A percentile compares a stretch with the other conserved stretches of the same genome.
Conservation (phyloP, 2,888 invertebrate species). For the Melinaea menophilus region DNA sequence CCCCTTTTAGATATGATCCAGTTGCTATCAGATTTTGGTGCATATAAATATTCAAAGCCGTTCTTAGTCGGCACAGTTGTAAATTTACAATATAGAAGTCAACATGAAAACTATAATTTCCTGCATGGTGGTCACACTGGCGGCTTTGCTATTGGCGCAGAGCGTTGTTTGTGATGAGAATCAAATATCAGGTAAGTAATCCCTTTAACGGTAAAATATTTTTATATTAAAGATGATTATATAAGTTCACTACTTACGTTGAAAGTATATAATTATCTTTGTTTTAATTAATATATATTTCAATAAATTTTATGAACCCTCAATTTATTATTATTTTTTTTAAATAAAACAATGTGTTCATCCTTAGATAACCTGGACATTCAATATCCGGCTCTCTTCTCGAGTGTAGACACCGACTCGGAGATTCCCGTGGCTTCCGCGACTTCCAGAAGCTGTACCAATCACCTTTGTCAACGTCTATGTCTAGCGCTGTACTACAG, state of each 20-base stretch:
- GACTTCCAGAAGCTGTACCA: constrained; percentile 13
- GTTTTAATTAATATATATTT: too few species aligned
- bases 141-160: constrained; percentile 7
- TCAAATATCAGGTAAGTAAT: constrained; percentile 5
- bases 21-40: constrained; percentile 1
- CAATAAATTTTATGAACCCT: too few species aligned
- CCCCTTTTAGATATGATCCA: too few species aligned
- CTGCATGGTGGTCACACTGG: constrained; percentile 5
- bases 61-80: background rate
- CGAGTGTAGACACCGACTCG: background rate
- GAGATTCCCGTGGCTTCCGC: background rate
- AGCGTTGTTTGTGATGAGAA: constrained; percentile 10
- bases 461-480: constrained; percentile 13
- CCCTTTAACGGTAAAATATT: too few species aligned
- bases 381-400: too few species aligned
- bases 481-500: constrained; percentile 16
- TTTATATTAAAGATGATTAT: too few species aligned
- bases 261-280: too few species aligned
- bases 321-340: too few species aligned
- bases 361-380: background rate
- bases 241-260: too few species aligned
- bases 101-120: constrained; percentile 12
- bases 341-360: background rate
- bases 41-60: background rate
- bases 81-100: background rate